These are phyloP conservation scores for Indri indri DNA, from an alignment of 2,113 vertebrate species.

Conservation along the genomic window DNA sequence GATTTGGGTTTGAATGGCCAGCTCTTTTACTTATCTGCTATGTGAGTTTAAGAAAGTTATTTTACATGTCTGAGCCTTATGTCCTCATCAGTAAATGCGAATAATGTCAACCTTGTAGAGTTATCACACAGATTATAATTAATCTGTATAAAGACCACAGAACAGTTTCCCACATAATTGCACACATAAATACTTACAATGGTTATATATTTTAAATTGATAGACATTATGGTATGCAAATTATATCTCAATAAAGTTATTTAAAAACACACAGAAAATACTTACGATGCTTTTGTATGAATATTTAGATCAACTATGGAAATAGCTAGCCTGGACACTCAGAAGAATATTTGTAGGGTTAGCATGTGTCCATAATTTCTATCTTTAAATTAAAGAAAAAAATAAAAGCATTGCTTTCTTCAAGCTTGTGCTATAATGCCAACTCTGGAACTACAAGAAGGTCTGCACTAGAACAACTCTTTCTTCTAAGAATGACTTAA, in stretches of 20 bases:
- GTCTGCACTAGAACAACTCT: not conserved
- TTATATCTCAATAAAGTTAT: too few species aligned
- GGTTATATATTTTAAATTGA: too few species aligned
- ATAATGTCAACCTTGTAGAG: too few species aligned
- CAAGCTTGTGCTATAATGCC: not conserved
- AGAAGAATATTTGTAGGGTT: conserved; percentile 6
- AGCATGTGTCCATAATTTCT: not conserved
- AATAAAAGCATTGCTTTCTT: conserved; percentile 40
- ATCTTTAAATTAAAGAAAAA: conserved; percentile 4
- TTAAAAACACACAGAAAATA: not conserved
- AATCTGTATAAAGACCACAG: too few species aligned
- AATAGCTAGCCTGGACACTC: not conserved
- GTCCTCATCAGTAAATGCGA: not conserved
- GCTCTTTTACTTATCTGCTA: not conserved
- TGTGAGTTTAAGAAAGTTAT: not conserved
- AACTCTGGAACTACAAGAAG: conserved; percentile 11
- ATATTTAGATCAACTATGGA: conserved; percentile 2
- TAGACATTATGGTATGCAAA: too few species aligned
- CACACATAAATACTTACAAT: too few species aligned
- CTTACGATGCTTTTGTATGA: conserved; percentile 2
- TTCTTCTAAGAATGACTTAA: not conserved
- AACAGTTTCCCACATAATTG: too few species aligned
- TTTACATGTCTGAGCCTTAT: not conserved
- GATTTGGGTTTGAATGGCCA: not conserved
- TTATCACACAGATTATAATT: too few species aligned